Percentiles rank a stretch among this genome's conserved stretches.
Evolutionary conservation across 2,113 vertebrate species (phyloP).

Genomic region (Corythornis madagascariensis): DNA sequence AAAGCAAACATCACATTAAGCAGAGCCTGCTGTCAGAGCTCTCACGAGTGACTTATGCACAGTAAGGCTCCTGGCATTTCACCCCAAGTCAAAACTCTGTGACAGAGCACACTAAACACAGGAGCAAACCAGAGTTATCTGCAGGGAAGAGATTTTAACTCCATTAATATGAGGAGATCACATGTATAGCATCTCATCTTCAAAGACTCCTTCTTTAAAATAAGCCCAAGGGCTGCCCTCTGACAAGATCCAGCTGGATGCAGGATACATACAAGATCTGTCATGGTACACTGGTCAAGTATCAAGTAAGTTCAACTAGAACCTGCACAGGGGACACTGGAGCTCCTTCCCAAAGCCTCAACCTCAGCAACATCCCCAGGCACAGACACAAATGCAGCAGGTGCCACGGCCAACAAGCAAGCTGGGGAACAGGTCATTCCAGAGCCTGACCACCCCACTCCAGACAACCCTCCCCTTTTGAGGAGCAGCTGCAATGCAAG

Average conservation of each 20-base stretch:
- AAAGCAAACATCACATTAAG: neutral
- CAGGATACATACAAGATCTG: neutral
- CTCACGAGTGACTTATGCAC: neutral
- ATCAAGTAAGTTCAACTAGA: neutral
- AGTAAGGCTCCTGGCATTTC: neutral
- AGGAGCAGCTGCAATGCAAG: neutral
- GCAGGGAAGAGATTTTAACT: neutral
- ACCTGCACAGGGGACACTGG: neutral
- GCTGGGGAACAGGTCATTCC: neutral
- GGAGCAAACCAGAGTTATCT: neutral
- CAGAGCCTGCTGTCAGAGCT: neutral
- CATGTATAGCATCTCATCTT: neutral
- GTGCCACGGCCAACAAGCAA: neutral
- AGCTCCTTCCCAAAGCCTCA: neutral
- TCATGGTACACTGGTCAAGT: neutral
- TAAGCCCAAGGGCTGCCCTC: neutral
- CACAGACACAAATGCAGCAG: neutral
- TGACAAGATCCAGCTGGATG: neutral
- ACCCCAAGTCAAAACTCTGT: fast-evolving
- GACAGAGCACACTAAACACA: neutral
- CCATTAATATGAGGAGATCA: neutral
- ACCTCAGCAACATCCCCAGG: neutral
- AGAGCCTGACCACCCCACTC: neutral
- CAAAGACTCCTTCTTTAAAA: neutral
- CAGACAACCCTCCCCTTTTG: neutral